Percentiles rank a stretch among this genome's conserved stretches.
phyloP scores from a whole-genome alignment of 1,140 invertebrate species.

The Drosophila nebulosa region DNA sequence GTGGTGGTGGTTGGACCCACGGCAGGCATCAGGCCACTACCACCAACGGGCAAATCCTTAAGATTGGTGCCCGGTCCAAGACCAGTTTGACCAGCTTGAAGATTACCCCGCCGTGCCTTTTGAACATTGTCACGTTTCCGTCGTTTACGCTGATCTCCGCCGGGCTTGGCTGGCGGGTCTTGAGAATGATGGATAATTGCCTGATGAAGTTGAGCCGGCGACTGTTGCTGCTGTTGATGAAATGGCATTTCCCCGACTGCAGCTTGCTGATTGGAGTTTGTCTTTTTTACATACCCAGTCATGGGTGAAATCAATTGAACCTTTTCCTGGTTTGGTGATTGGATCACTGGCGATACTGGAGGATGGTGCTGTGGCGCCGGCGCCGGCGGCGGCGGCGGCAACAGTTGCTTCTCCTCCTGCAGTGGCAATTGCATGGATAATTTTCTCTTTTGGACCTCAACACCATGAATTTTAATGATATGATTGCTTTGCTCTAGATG shows the following conservation, averaged over 20 bases:
- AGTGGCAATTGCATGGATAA: slow-evolving; percentile 35
- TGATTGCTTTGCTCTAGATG: neutral
- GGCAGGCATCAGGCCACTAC: neutral
- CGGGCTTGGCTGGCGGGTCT: slow-evolving; percentile 22
- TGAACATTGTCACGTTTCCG: slow-evolving; percentile 90
- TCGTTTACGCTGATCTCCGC: slow-evolving; percentile 85
- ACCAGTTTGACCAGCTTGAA: slow-evolving; percentile 63
- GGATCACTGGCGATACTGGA: neutral
- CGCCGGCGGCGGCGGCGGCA: slow-evolving; percentile 17
- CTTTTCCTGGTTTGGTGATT: slow-evolving; percentile 10
- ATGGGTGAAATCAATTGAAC: slow-evolving; percentile 21
- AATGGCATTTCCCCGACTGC: neutral
- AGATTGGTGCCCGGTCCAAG: slow-evolving; percentile 27
- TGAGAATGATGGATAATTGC: neutral
- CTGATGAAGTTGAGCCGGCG: no score
- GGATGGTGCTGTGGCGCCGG: slow-evolving; percentile 25
- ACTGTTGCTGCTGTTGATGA: neutral
- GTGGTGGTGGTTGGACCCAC: neutral
- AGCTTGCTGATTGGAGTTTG: neutral
- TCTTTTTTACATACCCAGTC: slow-evolving; percentile 22
- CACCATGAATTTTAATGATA: neutral
- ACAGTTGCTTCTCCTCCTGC: slow-evolving; percentile 46
- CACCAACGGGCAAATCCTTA: neutral
- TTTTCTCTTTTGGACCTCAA: slow-evolving; percentile 48
- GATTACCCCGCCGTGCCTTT: slow-evolving; percentile 88